Evolutionary conservation across 2,888 invertebrate genomes (phyloP).

Genomic region (Hyles lineata): DNA sequence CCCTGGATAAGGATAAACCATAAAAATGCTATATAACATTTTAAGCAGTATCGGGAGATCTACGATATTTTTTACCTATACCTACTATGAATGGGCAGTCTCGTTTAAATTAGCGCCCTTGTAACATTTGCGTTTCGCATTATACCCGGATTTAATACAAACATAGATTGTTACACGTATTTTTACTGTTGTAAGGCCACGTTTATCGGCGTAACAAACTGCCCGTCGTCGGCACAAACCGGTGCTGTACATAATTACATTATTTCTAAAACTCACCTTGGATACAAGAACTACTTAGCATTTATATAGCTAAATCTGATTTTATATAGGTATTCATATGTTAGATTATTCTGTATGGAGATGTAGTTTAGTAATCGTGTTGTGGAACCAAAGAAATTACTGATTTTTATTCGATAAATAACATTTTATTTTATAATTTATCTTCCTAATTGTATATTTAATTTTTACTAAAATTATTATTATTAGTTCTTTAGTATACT

Average conservation of each 20-base stretch:
- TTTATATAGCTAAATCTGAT: background rate
- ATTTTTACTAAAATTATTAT: no score
- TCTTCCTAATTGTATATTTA: no score
- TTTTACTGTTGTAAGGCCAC: slow-evolving; percentile 13
- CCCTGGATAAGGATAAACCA: no score
- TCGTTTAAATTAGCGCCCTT: slow-evolving; percentile 13
- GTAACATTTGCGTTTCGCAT: slow-evolving; percentile 1
- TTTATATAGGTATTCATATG: background rate
- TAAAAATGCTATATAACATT: no score
- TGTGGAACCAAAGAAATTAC: no score
- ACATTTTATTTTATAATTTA: no score
- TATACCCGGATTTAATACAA: slow-evolving; percentile 22
- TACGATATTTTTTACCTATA: no score
- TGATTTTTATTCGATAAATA: no score
- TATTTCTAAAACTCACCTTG: slow-evolving; percentile 22
- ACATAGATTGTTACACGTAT: slow-evolving; percentile 2
- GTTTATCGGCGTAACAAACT: slow-evolving; percentile 4
- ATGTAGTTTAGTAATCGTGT: no score
- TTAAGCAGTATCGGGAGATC: no score
- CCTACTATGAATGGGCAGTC: no score
- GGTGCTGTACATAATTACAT: background rate
- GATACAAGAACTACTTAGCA: slow-evolving; percentile 11
- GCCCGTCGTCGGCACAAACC: background rate
- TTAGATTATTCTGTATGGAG: no score
- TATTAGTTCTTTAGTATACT: background rate